Base-by-base conservation (phyloP, 2,113 vertebrate species). In the Labeo rohita region DNA sequence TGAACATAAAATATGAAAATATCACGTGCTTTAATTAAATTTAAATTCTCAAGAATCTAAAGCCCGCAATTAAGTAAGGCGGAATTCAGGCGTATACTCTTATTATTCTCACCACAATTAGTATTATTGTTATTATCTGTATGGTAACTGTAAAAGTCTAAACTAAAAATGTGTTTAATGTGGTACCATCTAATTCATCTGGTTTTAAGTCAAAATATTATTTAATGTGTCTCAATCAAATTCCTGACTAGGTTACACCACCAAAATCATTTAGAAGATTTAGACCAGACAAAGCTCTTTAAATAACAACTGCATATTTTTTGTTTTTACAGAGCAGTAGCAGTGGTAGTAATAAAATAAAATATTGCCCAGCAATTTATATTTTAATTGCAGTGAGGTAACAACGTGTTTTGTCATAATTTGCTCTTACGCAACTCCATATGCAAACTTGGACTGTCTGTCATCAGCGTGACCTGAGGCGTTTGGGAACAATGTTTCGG, bases 381-480 rank as follows among this genome's bases (percentile, higher is more conserved):
- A 63, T 54, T 63, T 56, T 66, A 54, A 54, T 50, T 50, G 52
- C 39, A 56, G 28, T 52, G 54, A 86, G 66, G 59, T 80, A 72
- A 36, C 47, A 63, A 63, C 2, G 43, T 65, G 47, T 54, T 54
- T 74, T 28, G 39, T 34, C 59, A 49, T 77, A 56, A 23, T 75
- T 49, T 81, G 85, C 18, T 63, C 45, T 68, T 70, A 78, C 23
- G 63, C 45, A 76, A 63, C 43, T 70, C 54, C 45, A 47, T 18
- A 43, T 86, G 79, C 86, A 85, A 76, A 88, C 68, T 75, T 43
- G 85, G 72, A 80, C 85, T 49, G 50, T 82, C 79, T 78, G 80
- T 89, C 80, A 84, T 89, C 80, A 54, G 84, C 76, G 73, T 92
- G 90, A 92, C 87, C 87, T n/a, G 56, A 86, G 89, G 88, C 89